Base-by-base conservation (phyloP, 2,888 invertebrate genomes). In the Lathronympha strigana region DNA sequence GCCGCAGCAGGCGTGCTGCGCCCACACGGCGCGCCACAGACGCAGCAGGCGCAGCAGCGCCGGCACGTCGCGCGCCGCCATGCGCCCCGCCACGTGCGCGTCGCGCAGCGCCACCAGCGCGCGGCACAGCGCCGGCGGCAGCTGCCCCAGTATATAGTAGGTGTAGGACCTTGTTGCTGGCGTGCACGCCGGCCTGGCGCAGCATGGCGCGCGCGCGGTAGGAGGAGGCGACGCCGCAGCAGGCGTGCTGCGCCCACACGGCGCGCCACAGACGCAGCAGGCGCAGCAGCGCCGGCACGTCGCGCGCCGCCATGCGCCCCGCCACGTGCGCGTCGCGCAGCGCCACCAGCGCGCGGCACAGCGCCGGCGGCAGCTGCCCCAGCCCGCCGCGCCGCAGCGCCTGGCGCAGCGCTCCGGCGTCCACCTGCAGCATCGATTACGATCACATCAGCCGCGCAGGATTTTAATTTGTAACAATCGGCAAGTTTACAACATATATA, bases 341-440 rank as follows among this genome's bases (percentile, higher is more conserved):
- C 94, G 95, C 94, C 69, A 95, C 93, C 58, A 95, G 88, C 80
- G 94, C 94, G 82, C 95, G 94, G 80, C 95, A 94, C 72, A 95
- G 86, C 43, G 95, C 69, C 31, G 67, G 74, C 60, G 72, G 73
- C 64, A 71, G 76, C 89, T 93, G 93, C 94, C 94, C 81, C 90
- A 92, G 93, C 63, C 94, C 81, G 55, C 94, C 93, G 77, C 94
- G 93, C 73, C 94, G 93, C 70, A 94, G 85, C 75, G 93, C 93
- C 73, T 88, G 82, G 19, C 70, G 70, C 77, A 77, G 72, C 58
- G 69, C 69, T 68, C 67, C 67, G 61, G 69, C 73, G 45, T 68
- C 71, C 68, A 73, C 71, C 74, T 67, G 67, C 31, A 21, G 28
- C 47, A 31, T n/a, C n/a, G n/a, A n/a, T n/a, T n/a, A n/a, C n/a